phyloP scores from a whole-genome alignment of 2,888 invertebrate genomes.

The Choreutis nemorana region DNA sequence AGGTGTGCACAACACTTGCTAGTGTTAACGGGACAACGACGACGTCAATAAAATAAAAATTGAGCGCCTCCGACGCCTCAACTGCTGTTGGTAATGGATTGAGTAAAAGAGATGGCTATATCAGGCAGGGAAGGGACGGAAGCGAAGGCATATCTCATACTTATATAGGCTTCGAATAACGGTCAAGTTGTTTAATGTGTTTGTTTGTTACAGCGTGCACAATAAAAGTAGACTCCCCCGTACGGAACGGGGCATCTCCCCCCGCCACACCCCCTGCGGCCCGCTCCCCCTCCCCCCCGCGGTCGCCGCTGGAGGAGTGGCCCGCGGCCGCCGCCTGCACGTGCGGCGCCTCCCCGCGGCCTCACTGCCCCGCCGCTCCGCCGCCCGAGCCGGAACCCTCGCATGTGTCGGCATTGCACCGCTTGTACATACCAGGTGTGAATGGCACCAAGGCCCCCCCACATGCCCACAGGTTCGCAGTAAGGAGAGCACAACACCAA shows the following conservation, averaged over 20 bases:
- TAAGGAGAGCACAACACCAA: slow-evolving; percentile 29
- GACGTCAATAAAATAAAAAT: no score
- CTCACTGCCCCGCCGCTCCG: slow-evolving; percentile 46
- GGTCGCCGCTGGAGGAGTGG: slow-evolving; percentile 37
- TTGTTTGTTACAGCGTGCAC: slow-evolving; percentile 18
- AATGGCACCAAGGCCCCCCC: slow-evolving; percentile 66
- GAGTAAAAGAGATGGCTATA: no score
- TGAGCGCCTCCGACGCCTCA: no score
- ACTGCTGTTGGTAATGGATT: no score
- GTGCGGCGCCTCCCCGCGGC: slow-evolving; percentile 14
- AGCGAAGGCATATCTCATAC: no score
- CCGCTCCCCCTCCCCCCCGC: slow-evolving; percentile 12
- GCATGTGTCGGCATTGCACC: slow-evolving; percentile 63
- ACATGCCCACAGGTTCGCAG: slow-evolving; percentile 42
- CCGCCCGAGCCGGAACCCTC: slow-evolving; percentile 42
- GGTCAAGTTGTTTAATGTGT: neutral
- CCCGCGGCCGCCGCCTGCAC: slow-evolving; percentile 23
- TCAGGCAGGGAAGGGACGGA: no score
- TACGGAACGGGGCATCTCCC: slow-evolving; percentile 36
- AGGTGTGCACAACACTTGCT: no score
- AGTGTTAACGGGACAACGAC: no score
- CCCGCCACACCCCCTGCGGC: slow-evolving; percentile 5
- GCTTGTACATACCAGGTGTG: slow-evolving; percentile 62
- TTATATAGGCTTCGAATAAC: no score
- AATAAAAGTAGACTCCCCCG: slow-evolving; percentile 34